Evolutionary conservation across 2,797 vertebrate species (phyloP), one percentile per base, ranked within the genome.

Genomic region (Rousettus madagascariensis): DNA sequence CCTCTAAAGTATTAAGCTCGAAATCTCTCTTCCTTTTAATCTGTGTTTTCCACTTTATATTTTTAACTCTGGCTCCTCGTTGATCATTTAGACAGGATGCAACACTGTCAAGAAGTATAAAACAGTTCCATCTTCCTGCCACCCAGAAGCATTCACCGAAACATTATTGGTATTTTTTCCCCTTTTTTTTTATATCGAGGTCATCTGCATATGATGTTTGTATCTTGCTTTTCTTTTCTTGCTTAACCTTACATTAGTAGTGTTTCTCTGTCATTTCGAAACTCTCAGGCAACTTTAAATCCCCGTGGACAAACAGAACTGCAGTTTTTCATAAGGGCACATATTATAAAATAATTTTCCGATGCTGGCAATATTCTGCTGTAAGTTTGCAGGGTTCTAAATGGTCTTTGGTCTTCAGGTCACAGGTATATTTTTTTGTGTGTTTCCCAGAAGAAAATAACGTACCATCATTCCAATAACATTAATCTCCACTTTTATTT

Each of bases 401-500:
- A 51, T 82, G 36, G 46, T 33, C 33, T 33, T 33, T 33, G 33
- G 33, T 71, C 49, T 26, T 90, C 6, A 74, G 65, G 61, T 61
- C 24, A 10, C 24, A 59, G 13, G 30, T 51, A 13, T 46, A 30
- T 57, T n/a, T 84, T 74, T 74, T 71, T 88, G 55, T 72, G 11
- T 74, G 65, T 89, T 68, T 75, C 13, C 41, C 53, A 16, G 77
- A 75, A 83, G 86, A 79, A 46, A 66, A 17, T 74, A 79, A 63
- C 3, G 24, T 41, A 28, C 5, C n/a, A 63, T 77, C 30, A 68
- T 86, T 87, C 65, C 46, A 92, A 59, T 53, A 30, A 19, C 61
- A 22, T 24, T 79, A 93, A 83, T 86, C 38, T 79, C n/a, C 46
- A 46, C 71, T 94, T 96, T 84, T 75, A 43, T 96, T 94, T 94